Evolutionary conservation across 2,113 vertebrate species (phyloP), one percentile per base, ranked within the genome.

Genomic region (Grus americana): DNA sequence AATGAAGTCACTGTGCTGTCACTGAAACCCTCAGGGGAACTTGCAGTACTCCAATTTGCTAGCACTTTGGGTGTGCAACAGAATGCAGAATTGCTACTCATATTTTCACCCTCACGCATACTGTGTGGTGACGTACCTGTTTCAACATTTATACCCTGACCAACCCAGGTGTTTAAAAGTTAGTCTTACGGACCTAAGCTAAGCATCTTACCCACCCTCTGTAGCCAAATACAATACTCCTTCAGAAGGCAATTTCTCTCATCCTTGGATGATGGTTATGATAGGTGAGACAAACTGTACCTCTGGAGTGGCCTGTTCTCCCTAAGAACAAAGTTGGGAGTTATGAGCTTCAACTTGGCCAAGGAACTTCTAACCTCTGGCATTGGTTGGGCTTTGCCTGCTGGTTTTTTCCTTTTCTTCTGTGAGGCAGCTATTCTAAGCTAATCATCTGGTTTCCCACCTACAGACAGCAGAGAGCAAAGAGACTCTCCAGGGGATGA

Each of bases 391-490:
- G 65, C 6, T 90, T 91, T 91, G 27, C 34, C 46, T 83, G 17
- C 21, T 88, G 72, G 20, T 68, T 78, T 88, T 61, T 19, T 3
- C 26, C 17, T 84, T 79, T 85, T 50, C n/a, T 92, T 91, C 57
- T 59, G 27, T 1, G 5, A 91, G 78, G 78, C 65, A 95, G 65
- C 47, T 92, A 73, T 91, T 95, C 76, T 79, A 87, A 94, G 23
- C 5, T 92, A 89, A 93, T 87, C 89, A 71, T 96, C 70, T 92
- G 61, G 52, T 84, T 91, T 84, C 65, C 86, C 94, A 95, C 93
- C 94, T 97, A 84, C 89, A 91, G 93, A 71, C 38, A 85, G 57
- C 44, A 87, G 73, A 91, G 61, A 90, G 94, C 44, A 92, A 86
- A 88, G 59, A 86, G 10, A 57, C 18, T 79, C 93, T 87, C 73